Percentiles rank a stretch among this genome's conserved stretches.
Conservation (phyloP, 2,797 vertebrate genomes). For the Cyprinodon diabolis region DNA sequence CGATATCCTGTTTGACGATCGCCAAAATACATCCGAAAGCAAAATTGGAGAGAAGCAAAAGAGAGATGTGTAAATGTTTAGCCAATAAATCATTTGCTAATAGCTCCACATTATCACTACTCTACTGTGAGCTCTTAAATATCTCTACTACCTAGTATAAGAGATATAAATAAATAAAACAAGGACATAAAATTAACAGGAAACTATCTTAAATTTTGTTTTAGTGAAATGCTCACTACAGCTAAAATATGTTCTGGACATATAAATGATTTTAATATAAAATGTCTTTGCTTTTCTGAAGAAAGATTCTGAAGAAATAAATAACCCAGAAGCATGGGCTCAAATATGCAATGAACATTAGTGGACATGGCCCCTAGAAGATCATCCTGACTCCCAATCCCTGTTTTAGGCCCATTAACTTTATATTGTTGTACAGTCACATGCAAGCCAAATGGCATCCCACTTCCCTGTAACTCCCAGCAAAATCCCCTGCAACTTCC, state of each 20-base stretch:
- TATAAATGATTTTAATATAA: constrained; percentile 19
- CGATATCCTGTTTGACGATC: constrained; percentile 90
- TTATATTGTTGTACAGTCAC: too few relatives aligned
- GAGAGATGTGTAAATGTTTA: constrained; percentile 33
- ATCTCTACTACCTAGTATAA: background rate
- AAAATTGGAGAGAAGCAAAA: constrained; percentile 33
- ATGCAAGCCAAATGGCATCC: too few relatives aligned
- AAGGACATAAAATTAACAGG: background rate
- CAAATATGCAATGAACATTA: background rate
- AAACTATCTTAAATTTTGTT: constrained; percentile 17
- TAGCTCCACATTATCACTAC: constrained; percentile 7
- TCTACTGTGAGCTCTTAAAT: constrained; percentile 19
- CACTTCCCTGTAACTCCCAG: too few relatives aligned
- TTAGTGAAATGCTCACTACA: constrained; percentile 22
- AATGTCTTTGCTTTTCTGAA: constrained; percentile 3
- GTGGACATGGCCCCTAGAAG: too few relatives aligned
- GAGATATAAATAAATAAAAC: too few relatives aligned
- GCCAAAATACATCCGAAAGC: constrained; percentile 49
- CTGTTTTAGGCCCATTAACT: too few relatives aligned
- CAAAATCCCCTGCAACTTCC: too few relatives aligned
- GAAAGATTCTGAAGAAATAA: background rate
- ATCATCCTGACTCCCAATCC: too few relatives aligned
- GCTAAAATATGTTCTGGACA: constrained; percentile 17
- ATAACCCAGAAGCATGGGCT: background rate
- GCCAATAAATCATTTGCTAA: constrained; percentile 21